Conservation (phyloP, 1,140 invertebrate species). For the Probaryconus sp. region DNA sequence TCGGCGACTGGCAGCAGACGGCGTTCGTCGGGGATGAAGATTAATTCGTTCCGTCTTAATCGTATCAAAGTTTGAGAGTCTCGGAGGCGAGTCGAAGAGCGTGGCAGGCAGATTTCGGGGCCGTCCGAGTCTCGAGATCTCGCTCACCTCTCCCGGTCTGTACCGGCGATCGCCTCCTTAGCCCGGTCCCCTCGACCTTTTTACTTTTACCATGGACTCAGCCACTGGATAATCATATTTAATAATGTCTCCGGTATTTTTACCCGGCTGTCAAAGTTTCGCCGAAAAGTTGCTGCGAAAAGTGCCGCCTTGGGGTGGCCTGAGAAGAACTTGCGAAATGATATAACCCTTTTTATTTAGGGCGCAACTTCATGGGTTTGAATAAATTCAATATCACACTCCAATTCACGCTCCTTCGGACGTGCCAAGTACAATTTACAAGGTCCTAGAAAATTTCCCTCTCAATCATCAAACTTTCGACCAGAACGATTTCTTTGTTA, state of each 20-base stretch:
- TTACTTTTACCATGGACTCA: conserved; percentile 66
- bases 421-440: conserved; percentile 30
- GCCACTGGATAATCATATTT: conserved; percentile 75
- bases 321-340: conserved; percentile 53
- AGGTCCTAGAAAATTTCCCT: conserved; percentile 1
- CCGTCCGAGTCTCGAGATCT: conserved; percentile 62
- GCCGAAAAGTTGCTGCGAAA: conserved; percentile 63
- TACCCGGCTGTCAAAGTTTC: conserved; percentile 71
- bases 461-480: not conserved
- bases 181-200: conserved; percentile 62
- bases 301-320: conserved; percentile 42
- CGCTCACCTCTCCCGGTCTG: conserved; percentile 60
- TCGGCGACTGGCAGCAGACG: conserved; percentile 68
- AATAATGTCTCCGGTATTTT: conserved; percentile 77
- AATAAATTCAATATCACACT: conserved; percentile 77
- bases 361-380: conserved; percentile 70
- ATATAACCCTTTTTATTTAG: conserved; percentile 79
- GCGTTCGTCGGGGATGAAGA: conserved; percentile 75
- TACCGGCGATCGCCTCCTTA: conserved; percentile 31
- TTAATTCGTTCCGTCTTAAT: conserved; percentile 79
- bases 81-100: no score
- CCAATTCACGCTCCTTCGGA: conserved; percentile 32
- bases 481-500: no score
- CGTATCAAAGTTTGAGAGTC: conserved; percentile 78
- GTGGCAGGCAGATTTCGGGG: conserved; percentile 68